Conservation (phyloP, 2,888 invertebrate species). For the Sinhomidia bicolor region DNA sequence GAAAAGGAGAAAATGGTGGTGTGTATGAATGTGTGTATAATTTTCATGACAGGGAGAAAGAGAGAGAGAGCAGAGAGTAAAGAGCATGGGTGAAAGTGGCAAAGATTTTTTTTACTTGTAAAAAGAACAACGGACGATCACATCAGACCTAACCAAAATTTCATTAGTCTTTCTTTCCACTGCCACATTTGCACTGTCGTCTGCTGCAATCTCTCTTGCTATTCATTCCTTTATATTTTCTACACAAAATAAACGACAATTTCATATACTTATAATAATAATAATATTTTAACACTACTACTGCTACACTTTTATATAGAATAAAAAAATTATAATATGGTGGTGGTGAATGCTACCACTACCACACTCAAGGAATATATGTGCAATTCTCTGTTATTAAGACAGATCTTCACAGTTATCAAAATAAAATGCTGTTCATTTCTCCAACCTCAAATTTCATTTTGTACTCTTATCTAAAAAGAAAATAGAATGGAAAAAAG, state of each 20-base stretch:
- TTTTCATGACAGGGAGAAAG: slow-evolving; percentile 9
- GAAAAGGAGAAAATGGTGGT: neutral
- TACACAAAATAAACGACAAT: too few relatives aligned
- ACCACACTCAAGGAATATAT: too few relatives aligned
- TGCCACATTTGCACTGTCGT: slow-evolving; percentile 1
- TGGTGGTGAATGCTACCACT: too few relatives aligned
- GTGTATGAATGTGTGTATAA: slow-evolving; percentile 9
- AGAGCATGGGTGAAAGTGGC: slow-evolving; percentile 14
- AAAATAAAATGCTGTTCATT: slow-evolving; percentile 44
- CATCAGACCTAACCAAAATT: slow-evolving; percentile 38
- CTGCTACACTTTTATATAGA: too few relatives aligned
- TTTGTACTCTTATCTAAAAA: too few relatives aligned
- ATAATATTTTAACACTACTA: neutral
- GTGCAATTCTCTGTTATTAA: slow-evolving; percentile 27
- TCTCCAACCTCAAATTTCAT: slow-evolving; percentile 42
- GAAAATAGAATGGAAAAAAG: too few relatives aligned
- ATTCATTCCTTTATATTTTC: slow-evolving; percentile 15
- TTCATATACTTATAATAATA: neutral
- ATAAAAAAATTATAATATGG: too few relatives aligned
- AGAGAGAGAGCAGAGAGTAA: too few relatives aligned
- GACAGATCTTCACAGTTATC: slow-evolving; percentile 39
- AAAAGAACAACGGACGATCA: neutral
- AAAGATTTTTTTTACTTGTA: slow-evolving; percentile 36
- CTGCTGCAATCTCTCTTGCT: slow-evolving; percentile 19
- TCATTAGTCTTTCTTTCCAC: slow-evolving; percentile 43